Conservation (phyloP, 2,797 vertebrate species). For the Hyperoplus immaculatus region DNA sequence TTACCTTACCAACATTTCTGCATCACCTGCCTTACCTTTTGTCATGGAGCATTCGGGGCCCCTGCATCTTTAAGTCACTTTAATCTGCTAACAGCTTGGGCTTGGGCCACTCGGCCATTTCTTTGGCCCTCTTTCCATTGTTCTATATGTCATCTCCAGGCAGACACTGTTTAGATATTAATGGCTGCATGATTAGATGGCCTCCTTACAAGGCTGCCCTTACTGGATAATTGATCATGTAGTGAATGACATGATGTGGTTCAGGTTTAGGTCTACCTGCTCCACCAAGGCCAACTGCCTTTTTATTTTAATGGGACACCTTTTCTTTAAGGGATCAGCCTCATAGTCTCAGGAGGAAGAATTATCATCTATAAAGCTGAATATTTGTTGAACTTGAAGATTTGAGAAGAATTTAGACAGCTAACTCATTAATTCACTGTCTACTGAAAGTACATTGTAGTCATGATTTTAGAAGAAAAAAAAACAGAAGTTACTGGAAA, state of each 20-base stretch:
- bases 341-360: not conserved
- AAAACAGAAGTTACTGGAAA: conserved; percentile 62
- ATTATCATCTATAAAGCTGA: not conserved
- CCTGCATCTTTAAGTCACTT: conserved; percentile 70
- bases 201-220: conserved; percentile 82
- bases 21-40: conserved; percentile 47
- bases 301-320: conserved; percentile 39
- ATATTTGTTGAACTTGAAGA: not conserved
- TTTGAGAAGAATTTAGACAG: not conserved
- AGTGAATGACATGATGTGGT: conserved; percentile 84
- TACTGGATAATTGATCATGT: conserved; percentile 86
- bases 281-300: conserved; percentile 31
- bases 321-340: conserved; percentile 16
- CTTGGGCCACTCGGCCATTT: conserved; percentile 74
- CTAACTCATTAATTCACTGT: conserved; percentile 16
- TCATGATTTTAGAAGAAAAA: conserved; percentile 2
- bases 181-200: conserved; percentile 86
- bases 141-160: conserved; percentile 84
- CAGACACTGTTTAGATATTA: conserved; percentile 87
- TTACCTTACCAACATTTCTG: conserved; percentile 59
- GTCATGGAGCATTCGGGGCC: conserved; percentile 58
- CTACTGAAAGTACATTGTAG: conserved; percentile 11
- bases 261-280: conserved; percentile 80
- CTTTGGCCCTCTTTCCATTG: conserved; percentile 82
- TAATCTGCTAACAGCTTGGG: conserved; percentile 83